These are phyloP conservation scores for Pelusios castaneus DNA, from an alignment of 2,113 vertebrate genomes.

Conservation along the genomic window DNA sequence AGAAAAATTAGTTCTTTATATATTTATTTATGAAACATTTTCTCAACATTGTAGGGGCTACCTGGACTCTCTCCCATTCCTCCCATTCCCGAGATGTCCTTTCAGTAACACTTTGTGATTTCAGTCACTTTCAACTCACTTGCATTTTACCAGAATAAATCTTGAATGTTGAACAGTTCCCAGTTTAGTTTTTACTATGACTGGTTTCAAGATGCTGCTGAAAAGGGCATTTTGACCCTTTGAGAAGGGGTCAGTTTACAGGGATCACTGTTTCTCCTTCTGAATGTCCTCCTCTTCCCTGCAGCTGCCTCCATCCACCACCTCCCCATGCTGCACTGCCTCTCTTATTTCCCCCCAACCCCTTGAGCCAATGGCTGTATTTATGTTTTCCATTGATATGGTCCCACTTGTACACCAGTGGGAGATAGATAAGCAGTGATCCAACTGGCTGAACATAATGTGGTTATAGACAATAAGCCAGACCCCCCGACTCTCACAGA, in stretches of 20 bases:
- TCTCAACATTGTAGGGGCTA: background rate
- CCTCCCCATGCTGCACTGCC: background rate
- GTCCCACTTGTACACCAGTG: background rate
- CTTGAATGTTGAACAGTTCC: background rate
- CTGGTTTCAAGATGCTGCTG: background rate
- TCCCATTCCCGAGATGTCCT: background rate
- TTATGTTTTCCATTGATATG: background rate
- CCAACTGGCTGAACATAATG: background rate
- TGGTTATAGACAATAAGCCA: background rate
- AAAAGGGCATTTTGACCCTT: background rate
- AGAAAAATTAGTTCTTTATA: background rate
- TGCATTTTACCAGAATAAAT: background rate
- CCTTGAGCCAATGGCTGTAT: background rate
- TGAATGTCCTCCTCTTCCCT: accelerated
- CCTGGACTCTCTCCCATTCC: background rate
- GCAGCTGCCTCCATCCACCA: background rate
- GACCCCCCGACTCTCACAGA: background rate
- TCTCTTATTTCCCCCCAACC: background rate
- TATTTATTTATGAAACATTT: background rate
- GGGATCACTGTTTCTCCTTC: background rate
- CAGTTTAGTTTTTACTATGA: background rate
- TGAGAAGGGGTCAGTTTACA: background rate
- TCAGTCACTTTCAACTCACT: background rate
- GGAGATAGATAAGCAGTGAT: background rate
- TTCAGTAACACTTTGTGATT: background rate